Percentiles rank a stretch among this genome's conserved stretches.
phyloP scores from a whole-genome alignment of 2,888 invertebrate species.

The Megastigmus dorsalis region DNA sequence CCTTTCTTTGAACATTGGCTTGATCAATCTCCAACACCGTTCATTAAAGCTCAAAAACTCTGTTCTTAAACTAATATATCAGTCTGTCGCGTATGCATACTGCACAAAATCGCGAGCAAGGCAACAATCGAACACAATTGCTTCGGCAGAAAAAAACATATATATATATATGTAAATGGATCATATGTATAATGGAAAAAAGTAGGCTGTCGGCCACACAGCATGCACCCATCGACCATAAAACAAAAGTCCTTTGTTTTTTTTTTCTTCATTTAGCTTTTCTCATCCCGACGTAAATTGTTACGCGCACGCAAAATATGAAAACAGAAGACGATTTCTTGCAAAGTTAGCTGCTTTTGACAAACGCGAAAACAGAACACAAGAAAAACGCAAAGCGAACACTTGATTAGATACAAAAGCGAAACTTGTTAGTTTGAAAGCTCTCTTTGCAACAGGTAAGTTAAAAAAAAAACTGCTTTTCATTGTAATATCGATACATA shows the following conservation, averaged over 20 bases:
- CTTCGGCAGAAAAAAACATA: not conserved
- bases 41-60: no score
- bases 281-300: no score
- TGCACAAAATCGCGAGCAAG: not conserved
- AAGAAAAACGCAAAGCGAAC: conserved; percentile 23
- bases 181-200: not conserved
- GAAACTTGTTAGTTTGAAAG: conserved; percentile 24
- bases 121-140: not conserved
- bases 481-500: not conserved
- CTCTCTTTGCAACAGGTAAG: conserved; percentile 34
- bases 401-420: conserved; percentile 41
- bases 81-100: not conserved
- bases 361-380: conserved; percentile 18
- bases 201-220: conserved; percentile 60
- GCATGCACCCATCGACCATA: conserved; percentile 68
- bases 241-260: conserved; percentile 45
- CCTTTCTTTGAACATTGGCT: conserved; percentile 10
- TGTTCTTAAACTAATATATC: not conserved
- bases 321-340: conserved; percentile 10
- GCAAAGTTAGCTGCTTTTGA: conserved; percentile 32
- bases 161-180: conserved; percentile 20
- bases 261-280: not conserved
- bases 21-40: no score
- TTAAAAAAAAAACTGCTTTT: conserved; percentile 3
- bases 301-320: not conserved